Evolutionary conservation across 2,113 vertebrate genomes (phyloP).

Genomic region (Otolemur garnettii): DNA sequence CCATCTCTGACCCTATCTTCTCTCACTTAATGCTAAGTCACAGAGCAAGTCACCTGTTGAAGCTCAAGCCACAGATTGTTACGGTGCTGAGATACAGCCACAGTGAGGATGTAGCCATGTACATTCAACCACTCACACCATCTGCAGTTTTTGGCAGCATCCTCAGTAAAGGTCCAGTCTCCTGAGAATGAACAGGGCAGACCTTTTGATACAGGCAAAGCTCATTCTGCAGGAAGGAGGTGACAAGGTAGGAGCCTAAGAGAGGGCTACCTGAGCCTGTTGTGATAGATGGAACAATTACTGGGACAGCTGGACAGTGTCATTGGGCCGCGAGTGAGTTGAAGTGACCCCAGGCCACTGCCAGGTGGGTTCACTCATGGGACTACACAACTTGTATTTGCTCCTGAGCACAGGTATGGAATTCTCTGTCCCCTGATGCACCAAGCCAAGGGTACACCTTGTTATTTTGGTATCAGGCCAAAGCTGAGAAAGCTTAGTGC

Average conservation of each 20-base stretch:
- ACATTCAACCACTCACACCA: fast-evolving
- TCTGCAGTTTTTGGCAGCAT: background rate
- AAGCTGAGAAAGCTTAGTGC: background rate
- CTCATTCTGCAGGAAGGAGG: background rate
- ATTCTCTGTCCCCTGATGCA: background rate
- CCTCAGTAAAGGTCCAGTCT: background rate
- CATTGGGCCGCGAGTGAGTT: background rate
- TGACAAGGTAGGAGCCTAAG: too few relatives aligned
- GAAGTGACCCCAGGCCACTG: too few relatives aligned
- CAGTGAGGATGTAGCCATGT: fast-evolving
- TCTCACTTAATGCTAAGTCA: background rate
- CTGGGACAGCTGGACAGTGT: background rate
- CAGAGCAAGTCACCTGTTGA: background rate
- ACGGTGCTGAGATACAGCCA: background rate
- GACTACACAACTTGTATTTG: too few relatives aligned
- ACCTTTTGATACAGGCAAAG: background rate
- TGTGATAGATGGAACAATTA: fast-evolving
- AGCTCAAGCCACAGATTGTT: too few relatives aligned
- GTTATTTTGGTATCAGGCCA: background rate
- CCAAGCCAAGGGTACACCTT: too few relatives aligned
- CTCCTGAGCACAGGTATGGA: background rate
- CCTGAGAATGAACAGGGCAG: background rate
- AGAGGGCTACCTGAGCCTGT: background rate
- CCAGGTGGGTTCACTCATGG: too few relatives aligned
- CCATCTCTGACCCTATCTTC: background rate